These are phyloP conservation scores for Limenitis camilla DNA, from an alignment of 2,888 invertebrate genomes.

Conservation along the genomic window DNA sequence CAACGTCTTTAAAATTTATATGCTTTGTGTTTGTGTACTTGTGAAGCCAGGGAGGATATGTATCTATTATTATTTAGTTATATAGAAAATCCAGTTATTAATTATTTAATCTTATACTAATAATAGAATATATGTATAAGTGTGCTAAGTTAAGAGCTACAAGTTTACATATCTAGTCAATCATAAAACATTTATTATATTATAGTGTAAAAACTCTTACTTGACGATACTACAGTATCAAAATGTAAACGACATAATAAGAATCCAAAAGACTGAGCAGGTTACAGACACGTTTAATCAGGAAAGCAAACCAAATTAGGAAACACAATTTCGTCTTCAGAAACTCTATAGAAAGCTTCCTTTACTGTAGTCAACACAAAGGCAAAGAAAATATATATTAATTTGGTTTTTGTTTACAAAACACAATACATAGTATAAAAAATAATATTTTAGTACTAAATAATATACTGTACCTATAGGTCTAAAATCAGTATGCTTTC, in stretches of 20 bases:
- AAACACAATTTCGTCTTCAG: slow-evolving; percentile 14
- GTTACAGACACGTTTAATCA: slow-evolving; percentile 56
- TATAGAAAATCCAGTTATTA: no score
- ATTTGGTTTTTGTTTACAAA: not conserved
- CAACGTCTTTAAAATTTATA: no score
- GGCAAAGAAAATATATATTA: not conserved
- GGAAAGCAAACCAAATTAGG: slow-evolving; percentile 37
- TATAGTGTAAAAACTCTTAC: not conserved
- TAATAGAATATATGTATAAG: no score
- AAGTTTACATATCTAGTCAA: no score
- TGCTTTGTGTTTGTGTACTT: no score
- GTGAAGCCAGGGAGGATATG: no score
- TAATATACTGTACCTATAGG: no score
- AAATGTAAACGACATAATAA: slow-evolving; percentile 36
- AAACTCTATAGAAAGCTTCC: not conserved
- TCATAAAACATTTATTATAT: no score
- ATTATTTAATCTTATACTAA: no score
- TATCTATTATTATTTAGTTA: no score
- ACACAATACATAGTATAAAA: not conserved
- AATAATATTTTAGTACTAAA: not conserved
- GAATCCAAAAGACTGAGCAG: slow-evolving; percentile 50
- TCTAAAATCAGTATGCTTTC: no score
- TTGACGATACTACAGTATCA: slow-evolving; percentile 24
- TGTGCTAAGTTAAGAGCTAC: no score
- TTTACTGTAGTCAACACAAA: slow-evolving; percentile 6